phyloP scores from a whole-genome alignment of 37 sponge, comb jelly and placozoan species.

The Geodia barretti region DNA sequence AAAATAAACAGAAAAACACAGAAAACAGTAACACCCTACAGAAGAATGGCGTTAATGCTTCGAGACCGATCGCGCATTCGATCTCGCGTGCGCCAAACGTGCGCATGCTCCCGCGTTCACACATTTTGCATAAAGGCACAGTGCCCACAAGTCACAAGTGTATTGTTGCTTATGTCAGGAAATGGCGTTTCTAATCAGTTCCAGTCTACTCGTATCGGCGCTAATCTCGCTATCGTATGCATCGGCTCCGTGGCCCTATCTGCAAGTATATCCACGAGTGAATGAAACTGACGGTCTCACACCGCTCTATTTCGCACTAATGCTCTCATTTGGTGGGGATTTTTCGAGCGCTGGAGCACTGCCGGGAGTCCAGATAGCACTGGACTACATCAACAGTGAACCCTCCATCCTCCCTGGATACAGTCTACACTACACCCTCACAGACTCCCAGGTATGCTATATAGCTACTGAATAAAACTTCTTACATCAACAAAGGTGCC shows the following conservation, averaged over 20 bases:
- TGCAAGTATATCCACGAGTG: not conserved
- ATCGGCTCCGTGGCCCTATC: not conserved
- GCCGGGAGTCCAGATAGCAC: conserved; percentile 36
- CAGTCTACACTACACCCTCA: conserved; percentile 19
- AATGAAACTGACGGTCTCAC: not conserved
- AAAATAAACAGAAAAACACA: too few species aligned
- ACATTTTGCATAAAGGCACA: too few species aligned
- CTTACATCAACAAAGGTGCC: not conserved
- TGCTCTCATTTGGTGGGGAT: conserved; percentile 39
- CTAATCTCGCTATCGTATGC: too few species aligned
- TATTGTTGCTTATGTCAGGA: too few species aligned
- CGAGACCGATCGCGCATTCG: too few species aligned
- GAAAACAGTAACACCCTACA: too few species aligned
- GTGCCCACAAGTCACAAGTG: too few species aligned
- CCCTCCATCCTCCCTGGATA: conserved; percentile 18
- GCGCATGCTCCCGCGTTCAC: too few species aligned
- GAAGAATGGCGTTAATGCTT: too few species aligned
- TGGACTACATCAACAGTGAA: conserved; percentile 27
- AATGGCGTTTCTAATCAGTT: too few species aligned
- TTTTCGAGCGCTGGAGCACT: conserved; percentile 16
- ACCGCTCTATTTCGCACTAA: conserved; percentile 19
- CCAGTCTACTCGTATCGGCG: too few species aligned
- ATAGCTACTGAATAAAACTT: not conserved
- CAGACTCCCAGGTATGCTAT: conserved; percentile 27
- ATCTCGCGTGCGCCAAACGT: too few species aligned